Evolutionary conservation across 2,888 invertebrate genomes (phyloP).

Genomic region (Drosophila merina): DNA sequence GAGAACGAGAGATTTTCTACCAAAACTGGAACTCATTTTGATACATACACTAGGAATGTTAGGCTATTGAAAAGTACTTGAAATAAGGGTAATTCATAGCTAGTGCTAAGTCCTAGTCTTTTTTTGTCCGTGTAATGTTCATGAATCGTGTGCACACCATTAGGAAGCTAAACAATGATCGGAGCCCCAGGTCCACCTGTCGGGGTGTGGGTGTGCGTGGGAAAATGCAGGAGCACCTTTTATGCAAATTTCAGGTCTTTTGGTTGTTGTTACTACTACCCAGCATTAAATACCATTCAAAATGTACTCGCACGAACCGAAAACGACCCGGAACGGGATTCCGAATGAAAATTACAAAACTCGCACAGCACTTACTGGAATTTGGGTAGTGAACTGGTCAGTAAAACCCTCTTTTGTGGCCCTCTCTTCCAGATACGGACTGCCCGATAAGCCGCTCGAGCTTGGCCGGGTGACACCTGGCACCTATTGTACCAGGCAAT

Average conservation of each 20-base stretch:
- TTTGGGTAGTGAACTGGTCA: conserved; percentile 12
- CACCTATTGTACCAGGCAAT: conserved; percentile 92
- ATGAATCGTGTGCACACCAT: conserved; percentile 52
- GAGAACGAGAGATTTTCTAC: neutral
- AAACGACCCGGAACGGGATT: conserved; percentile 10
- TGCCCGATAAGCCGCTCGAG: conserved; percentile 90
- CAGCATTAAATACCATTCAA: conserved; percentile 43
- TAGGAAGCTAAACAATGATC: conserved; percentile 69
- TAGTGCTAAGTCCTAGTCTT: too few species aligned
- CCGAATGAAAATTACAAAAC: conserved; percentile 21
- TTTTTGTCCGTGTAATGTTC: conserved; percentile 3
- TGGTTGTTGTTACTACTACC: conserved; percentile 8
- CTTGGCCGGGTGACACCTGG: conserved; percentile 93
- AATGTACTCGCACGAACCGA: conserved; percentile 27
- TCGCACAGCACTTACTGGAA: conserved; percentile 22
- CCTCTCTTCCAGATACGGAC: conserved; percentile 86
- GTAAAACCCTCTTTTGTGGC: conserved; percentile 24
- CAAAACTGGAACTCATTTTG: conserved; percentile 6
- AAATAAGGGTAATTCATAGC: too few species aligned
- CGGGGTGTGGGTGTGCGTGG: conserved; percentile 6
- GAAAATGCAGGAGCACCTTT: conserved; percentile 59
- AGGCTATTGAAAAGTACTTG: neutral
- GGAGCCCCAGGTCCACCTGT: conserved; percentile 15
- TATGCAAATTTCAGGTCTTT: conserved; percentile 68
- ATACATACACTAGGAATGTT: neutral